Base-by-base conservation (phyloP, 2,888 invertebrate species). In the Heliconius charithonia region DNA sequence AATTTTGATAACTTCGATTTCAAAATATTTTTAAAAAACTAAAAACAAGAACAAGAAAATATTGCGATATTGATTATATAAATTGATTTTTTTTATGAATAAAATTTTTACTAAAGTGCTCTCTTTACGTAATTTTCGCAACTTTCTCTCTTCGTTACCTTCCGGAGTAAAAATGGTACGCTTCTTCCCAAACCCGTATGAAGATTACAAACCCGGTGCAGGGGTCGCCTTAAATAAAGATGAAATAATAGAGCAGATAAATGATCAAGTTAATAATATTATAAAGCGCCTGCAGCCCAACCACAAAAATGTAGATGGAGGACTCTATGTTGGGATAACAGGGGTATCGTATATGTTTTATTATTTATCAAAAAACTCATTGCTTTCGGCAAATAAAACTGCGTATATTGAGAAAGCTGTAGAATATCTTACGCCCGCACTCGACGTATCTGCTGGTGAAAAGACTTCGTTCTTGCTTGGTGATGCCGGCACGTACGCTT, bases 341-440 rank as follows among this genome's bases (percentile, higher is more conserved):
- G 97, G 98, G 16, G 95, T 97, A 73, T 96, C 97, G 0, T 98
- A 96, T 87, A 97, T 97, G 97, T 97, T 97, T 85, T 96, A 97
- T 88, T 96, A 96, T 85, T 87, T 98, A 75, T 95, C 96, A 25
- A 96, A 96, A 86, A 95, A 96, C 71, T 89, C 96, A 0, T 86
- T 87, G 84, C 93, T 96, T 19, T 88, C 90, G 3, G 89, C 91
- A 56, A 89, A 95, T 67, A 94, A 91, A 83, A 81, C 85, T 16
- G 86, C 90, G 2, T 96, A 96, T 78, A 84, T 97, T 65, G 93
- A 96, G 69, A 95, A 96, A 84, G 96, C 96, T 1, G 85, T 95
- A 3, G 95, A 96, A 75, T 97, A 97, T 86, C 90, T 97, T 27
- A 92, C 95, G 75, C 96, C 96, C 16, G 96, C 97, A 3, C 88